These are phyloP conservation scores for Pangasianodon gigas DNA, from an alignment of 2,113 vertebrate species.

Conservation along the genomic window DNA sequence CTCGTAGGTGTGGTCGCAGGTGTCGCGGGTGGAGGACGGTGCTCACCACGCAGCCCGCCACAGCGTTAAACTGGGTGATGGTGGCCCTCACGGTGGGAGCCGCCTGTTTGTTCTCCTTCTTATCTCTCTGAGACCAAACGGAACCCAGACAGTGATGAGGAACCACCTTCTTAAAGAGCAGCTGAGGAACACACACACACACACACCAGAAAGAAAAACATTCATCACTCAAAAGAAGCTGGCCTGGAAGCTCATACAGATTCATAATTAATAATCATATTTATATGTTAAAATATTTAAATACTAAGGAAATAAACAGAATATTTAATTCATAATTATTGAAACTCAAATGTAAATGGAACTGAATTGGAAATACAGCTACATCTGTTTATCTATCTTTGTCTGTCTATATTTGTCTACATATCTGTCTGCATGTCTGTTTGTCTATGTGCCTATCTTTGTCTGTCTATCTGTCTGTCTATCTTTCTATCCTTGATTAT, in stretches of 20 bases:
- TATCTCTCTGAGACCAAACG: slow-evolving; percentile 91
- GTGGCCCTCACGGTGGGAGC: slow-evolving; percentile 88
- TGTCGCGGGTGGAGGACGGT: slow-evolving; percentile 81
- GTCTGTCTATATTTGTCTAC: not conserved
- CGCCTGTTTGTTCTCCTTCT: slow-evolving; percentile 87
- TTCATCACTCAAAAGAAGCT: not conserved
- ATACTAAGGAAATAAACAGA: not conserved
- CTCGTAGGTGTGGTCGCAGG: slow-evolving; percentile 83
- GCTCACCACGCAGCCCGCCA: slow-evolving; percentile 88
- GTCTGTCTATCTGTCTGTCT: not conserved
- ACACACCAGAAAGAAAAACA: not conserved
- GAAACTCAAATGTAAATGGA: not conserved
- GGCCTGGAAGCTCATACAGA: not conserved
- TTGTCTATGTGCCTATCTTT: no score
- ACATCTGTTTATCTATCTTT: not conserved
- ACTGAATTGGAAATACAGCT: not conserved
- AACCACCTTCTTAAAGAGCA: slow-evolving; percentile 90
- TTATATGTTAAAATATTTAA: not conserved
- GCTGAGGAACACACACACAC: slow-evolving; percentile 64
- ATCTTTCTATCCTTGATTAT: no score
- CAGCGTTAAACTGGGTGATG: slow-evolving; percentile 90
- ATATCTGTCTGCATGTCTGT: no score
- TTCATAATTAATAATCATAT: not conserved
- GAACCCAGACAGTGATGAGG: slow-evolving; percentile 92
- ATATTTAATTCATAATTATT: not conserved